Base-by-base conservation (phyloP, 2,888 invertebrate genomes). In the Crepidodera aurea region DNA sequence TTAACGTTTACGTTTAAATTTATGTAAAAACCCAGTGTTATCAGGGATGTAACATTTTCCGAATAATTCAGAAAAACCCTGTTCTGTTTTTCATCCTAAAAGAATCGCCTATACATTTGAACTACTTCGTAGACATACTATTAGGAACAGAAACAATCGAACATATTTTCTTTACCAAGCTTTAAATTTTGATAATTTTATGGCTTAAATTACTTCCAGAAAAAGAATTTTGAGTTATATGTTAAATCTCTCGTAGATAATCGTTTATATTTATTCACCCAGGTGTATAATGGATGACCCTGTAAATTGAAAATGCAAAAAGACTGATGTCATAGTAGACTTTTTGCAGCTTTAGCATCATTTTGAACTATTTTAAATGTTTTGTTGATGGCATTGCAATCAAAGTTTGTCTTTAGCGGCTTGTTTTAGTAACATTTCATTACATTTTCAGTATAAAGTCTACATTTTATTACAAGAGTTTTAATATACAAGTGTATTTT, bases 311-410 rank as follows among this genome's bases (percentile, higher is more conserved):
- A 68, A 67, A 62, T 75, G 74, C 74, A 73, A 73, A 74, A 74
- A 75, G 75, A 75, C 75, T 75, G 75, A 75, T 70, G 69, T 65
- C 68, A 62, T 65, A 65, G 70, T 74, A 74, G 75, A 71, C 73
- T 74, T 75, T 75, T 75, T 75, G 73, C 75, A 73, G 64, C 64
- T 57, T 64, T 64, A 65, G 59, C 39, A 34, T 44, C 51, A 29
- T 59, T 54, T 53, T 57, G 51, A 64, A 48, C 53, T 51, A 58
- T 51, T 64, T 60, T 10, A 25, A 25, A 19, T 64, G 63, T 60
- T 65, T 39, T 27, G 8, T 22, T 60, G 53, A 37, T 46, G 25
- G 46, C 40, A 55, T 13, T 55, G 19, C 10, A 53, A 34, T 60
- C 37, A 53, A 53, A 59, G 44, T 44, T 48, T 50, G 22, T 22